Evolutionary conservation across 2,888 invertebrate species (phyloP).

Genomic region (Lithophane ornitopus): DNA sequence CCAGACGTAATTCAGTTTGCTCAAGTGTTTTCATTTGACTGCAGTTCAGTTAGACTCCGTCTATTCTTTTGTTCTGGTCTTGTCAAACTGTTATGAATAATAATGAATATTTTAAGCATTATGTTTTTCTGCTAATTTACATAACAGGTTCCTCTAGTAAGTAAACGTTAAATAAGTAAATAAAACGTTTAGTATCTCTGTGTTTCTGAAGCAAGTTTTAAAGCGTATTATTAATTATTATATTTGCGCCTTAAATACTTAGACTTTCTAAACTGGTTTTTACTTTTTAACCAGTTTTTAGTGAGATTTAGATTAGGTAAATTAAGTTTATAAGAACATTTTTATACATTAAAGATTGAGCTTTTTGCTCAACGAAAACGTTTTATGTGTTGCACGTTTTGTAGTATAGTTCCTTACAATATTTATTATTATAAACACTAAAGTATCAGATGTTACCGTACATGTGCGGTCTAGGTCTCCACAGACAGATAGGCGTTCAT

Average conservation of each 20-base stretch:
- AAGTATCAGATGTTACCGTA: conserved; percentile 52
- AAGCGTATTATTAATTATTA: neutral
- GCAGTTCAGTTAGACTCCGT: conserved; percentile 14
- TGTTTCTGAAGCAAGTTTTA: neutral
- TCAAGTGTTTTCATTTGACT: conserved; percentile 29
- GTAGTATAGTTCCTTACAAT: neutral
- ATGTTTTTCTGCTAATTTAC: conserved; percentile 26
- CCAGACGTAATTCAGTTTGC: conserved; percentile 17
- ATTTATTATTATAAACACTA: conserved; percentile 3
- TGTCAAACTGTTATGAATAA: conserved; percentile 24
- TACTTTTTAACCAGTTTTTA: conserved; percentile 3
- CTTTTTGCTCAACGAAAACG: neutral
- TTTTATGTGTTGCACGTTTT: neutral
- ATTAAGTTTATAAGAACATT: neutral
- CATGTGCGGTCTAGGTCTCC: conserved; percentile 56
- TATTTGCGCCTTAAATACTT: neutral
- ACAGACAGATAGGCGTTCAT: conserved; percentile 50
- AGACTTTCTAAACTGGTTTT: conserved; percentile 24
- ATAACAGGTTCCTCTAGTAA: neutral
- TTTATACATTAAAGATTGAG: neutral
- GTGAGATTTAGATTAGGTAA: neutral
- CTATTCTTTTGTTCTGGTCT: conserved; percentile 28
- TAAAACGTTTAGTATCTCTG: neutral
- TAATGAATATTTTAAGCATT: conserved; percentile 12
- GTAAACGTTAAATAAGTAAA: conserved; percentile 11